Evolutionary conservation across 2,113 vertebrate species (phyloP).

Genomic region (Pangasianodon hypophthalmus): DNA sequence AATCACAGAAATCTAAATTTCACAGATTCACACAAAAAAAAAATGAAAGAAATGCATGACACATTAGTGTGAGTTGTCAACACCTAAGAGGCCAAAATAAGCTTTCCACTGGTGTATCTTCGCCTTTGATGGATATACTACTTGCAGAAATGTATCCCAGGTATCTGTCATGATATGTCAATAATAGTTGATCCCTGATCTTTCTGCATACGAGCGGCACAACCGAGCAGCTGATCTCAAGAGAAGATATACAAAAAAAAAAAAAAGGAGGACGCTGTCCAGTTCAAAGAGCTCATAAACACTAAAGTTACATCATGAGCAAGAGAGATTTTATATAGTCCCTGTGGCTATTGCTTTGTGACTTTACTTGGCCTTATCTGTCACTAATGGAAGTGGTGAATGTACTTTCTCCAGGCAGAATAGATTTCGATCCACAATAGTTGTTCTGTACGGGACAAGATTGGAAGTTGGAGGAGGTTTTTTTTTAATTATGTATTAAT

Average conservation of each 20-base stretch:
- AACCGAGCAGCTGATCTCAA: neutral
- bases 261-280: neutral
- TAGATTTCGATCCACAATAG: neutral
- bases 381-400: neutral
- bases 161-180: neutral
- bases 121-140: neutral
- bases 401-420: neutral
- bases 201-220: neutral
- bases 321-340: neutral
- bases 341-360: constrained; percentile 5
- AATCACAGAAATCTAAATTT: neutral
- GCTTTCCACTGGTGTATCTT: neutral
- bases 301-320: neutral
- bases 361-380: neutral
- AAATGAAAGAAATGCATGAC: neutral
- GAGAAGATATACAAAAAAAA: neutral
- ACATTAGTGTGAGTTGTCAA: neutral
- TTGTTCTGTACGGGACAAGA: neutral
- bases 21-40: neutral
- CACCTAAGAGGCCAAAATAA: neutral
- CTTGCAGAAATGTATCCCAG: neutral
- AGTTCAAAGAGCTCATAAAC: neutral
- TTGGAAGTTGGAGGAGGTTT: neutral
- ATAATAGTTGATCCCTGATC: neutral
- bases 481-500: too few species aligned